Percentiles rank a stretch among this genome's conserved stretches.
These are phyloP conservation scores for Myotis myotis DNA, from an alignment of 2,797 vertebrate species.

Conservation along the genomic window DNA sequence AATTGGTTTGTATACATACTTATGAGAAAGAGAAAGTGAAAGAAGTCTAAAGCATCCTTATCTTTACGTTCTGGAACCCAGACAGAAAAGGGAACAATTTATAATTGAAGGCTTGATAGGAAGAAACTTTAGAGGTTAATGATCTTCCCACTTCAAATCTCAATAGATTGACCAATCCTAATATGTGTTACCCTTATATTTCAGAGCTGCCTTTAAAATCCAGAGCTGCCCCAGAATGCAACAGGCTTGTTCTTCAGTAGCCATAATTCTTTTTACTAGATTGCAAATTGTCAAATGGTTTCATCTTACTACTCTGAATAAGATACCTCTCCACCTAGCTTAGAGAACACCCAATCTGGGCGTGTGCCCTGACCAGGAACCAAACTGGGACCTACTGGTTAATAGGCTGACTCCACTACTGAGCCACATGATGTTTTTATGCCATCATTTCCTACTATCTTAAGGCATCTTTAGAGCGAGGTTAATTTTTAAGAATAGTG, in stretches of 20 bases:
- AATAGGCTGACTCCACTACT: too few relatives aligned
- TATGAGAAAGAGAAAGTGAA: neutral
- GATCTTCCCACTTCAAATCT: neutral
- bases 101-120: neutral
- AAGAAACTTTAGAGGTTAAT: neutral
- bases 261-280: neutral
- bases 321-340: neutral
- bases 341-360: neutral
- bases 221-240: neutral
- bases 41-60: neutral
- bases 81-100: neutral
- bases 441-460: neutral
- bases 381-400: too few relatives aligned
- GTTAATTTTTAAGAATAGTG: neutral
- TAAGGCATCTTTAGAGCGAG: neutral
- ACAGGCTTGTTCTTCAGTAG: neutral
- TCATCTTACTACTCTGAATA: neutral
- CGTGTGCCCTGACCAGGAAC: too few relatives aligned
- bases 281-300: neutral
- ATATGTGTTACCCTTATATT: neutral
- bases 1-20: neutral
- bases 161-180: neutral
- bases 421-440: neutral
- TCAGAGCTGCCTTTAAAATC: neutral
- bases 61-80: slow-evolving; percentile 9